Base-by-base conservation (phyloP, 2,888 invertebrate species). In the Alloplasta piceator region DNA sequence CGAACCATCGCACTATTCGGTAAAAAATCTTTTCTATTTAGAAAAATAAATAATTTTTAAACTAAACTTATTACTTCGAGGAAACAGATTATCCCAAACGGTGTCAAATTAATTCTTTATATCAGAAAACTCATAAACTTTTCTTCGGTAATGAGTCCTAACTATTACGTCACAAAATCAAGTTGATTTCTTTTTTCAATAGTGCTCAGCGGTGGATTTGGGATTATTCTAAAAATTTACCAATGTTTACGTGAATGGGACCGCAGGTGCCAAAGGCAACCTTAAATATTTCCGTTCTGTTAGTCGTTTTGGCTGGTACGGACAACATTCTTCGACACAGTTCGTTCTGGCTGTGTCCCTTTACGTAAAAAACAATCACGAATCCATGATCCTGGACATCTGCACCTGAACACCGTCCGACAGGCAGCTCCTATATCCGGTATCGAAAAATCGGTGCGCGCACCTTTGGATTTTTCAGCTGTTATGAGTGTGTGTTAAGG, bases 341-440 rank as follows among this genome's bases (percentile, higher is more conserved):
- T 90, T 97, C 97, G 88, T 98, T 97, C 92, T 98, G 98, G 91
- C 98, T 98, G 92, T 98, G 97, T 43, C 98, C 98, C 93, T 98
- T 98, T 0, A 98, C 98, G 89, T 98, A 98, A 1, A 98, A 93
- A 0, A 98, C 96, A 12, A 98, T 98, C 87, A 97, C 97, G 91
- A 98, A 98, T 78, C 96, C 96, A 72, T 86, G 85, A 41, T 83
- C 83, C 70, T 85, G 85, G 12, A 89, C 90, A 89, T 87, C 86
- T 95, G 95, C 0, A 98, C 98, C 91, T 97, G 96, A 6, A 98
- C 97, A 48, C 98, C 98, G 90, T 98, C 98, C 10, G 98, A 97
- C 83, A 98, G 93, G 92, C 98, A 98, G 88, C 96, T 80, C 95
- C 94, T 95, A 98, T 96, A 78, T 97, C 96, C 6, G 97, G 97